These are phyloP conservation scores for Acanthaster planci DNA, from an alignment of 35 echinoderm and acorn worm species.

Conservation along the genomic window DNA sequence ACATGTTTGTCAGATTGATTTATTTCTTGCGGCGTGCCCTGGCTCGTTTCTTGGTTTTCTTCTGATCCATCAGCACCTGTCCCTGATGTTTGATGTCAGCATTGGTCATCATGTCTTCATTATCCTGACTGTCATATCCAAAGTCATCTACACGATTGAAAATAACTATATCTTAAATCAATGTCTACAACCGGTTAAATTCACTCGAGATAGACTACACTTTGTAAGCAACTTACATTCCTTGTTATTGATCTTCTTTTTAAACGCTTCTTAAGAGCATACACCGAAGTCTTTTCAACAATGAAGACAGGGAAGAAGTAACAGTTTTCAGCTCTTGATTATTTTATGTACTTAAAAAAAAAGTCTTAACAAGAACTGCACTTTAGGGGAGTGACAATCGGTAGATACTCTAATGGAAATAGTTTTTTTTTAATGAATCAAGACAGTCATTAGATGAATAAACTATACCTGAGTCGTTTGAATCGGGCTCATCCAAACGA, in stretches of 20 bases:
- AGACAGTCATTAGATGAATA: too few species aligned
- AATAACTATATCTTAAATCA: not conserved
- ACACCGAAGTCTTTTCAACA: too few species aligned
- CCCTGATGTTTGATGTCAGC: constrained; percentile 92
- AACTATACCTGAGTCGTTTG: constrained; percentile 77
- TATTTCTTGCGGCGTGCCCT: constrained; percentile 65
- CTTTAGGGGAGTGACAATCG: not conserved
- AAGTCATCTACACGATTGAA: constrained; percentile 68
- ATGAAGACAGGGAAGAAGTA: too few species aligned
- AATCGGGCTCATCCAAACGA: constrained; percentile 75
- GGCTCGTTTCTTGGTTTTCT: constrained; percentile 70
- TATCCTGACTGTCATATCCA: constrained; percentile 98
- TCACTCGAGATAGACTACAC: too few species aligned
- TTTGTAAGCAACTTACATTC: too few species aligned
- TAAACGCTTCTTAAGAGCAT: too few species aligned
- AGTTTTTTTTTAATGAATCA: too few species aligned
- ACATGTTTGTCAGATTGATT: not conserved
- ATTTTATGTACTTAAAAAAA: too few species aligned
- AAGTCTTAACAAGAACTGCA: not conserved
- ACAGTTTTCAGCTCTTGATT: too few species aligned
- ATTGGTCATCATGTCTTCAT: constrained; percentile 91
- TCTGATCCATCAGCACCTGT: constrained; percentile 80
- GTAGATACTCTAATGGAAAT: not conserved
- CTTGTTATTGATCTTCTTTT: too few species aligned
- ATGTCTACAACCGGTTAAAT: too few species aligned